Base-by-base conservation (phyloP, 2,888 invertebrate species). In the Tillus elongatus region DNA sequence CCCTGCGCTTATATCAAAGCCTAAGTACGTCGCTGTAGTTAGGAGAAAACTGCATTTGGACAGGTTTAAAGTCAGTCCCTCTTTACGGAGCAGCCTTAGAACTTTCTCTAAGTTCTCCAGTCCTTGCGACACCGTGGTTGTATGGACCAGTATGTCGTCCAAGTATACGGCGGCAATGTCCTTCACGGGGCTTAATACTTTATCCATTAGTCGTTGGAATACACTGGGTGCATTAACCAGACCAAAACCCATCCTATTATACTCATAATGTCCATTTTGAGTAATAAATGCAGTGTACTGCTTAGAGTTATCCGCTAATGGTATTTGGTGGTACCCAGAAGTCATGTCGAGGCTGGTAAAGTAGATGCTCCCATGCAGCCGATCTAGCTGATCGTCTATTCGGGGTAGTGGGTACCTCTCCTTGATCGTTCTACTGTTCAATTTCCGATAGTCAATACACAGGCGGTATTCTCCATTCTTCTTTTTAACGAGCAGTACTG, bases 401-500 rank as follows among this genome's bases (percentile, higher is more conserved):
- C n/a, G 6, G 6, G 24, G 24, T 8, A 19, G 6, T 8, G 24
- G 24, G 24, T 19, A 19, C n/a, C n/a, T 19, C 6, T 19, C 24
- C 6, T 19, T n/a, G 6, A 19, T n/a, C 6, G 24, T 19, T 19
- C n/a, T 6, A 8, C n/a, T n/a, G n/a, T 19, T 19, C n/a, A 19
- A 19, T 19, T 19, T 19, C 24, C 24, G 24, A n/a, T 19, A 19
- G n/a, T 19, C 24, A n/a, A 19, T 19, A 8, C 6, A 6, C 6
- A 19, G 6, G 24, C 55, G 34, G 8, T 38, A 32, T 3, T 51
- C 52, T 19, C 54, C 52, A n/a, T 36, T 46, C 37, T 53, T 56
- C 40, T 55, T 56, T 13, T 40, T 36, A 6, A 47, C 41, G 11
- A 52, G 26, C 2, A 54, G 48, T 13, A 55, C 49, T 1, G 52